Evolutionary conservation across 2,797 vertebrate species (phyloP), one percentile per base, ranked within the genome.

Genomic region (Siniperca obscura): DNA sequence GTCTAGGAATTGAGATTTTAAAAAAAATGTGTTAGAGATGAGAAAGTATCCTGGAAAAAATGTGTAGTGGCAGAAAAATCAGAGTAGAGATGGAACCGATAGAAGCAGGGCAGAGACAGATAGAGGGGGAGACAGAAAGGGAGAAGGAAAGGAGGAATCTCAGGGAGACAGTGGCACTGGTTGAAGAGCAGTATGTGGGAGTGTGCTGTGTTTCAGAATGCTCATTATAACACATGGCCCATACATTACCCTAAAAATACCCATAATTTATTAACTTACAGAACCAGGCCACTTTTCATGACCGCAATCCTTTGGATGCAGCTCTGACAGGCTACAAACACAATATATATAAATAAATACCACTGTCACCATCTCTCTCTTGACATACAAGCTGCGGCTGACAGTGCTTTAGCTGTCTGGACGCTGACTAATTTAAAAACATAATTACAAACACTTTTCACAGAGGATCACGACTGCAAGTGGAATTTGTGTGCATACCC

Each of bases 261-360:
- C 79, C 91, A 92, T 95, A 94, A 95, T 95, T 95, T 94, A 95
- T 95, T 94, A 94, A 94, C 87, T 80, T 87, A 85, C 80, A 86
- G 87, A 94, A 91, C 81, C 87, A 87, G 87, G 85, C 88, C 90
- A 89, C 92, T 87, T 90, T 91, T 92, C 89, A 88, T 89, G 85
- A 90, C 83, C 57, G 57, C 90, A 91, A 70, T 84, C 71, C 89
- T 84, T 86, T 79, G 80, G 83, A 92, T 88, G 84, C 81, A 85
- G 87, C 87, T 86, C 90, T 94, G 90, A 95, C 92, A 92, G 92
- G 77, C 86, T 87, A 90, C 86, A 82, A 80, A 79, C 89, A 90
- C 91, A 93, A 92, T 91, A 92, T 90, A 90, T 92, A 91, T 90
- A 91, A 91, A 89, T 85, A 83, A 72, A 73, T 55, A 56, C 68